Percentiles rank a stretch among this genome's conserved stretches.
phyloP scores from a whole-genome alignment of 2,797 vertebrate species.

The Hipposideros larvatus region DNA sequence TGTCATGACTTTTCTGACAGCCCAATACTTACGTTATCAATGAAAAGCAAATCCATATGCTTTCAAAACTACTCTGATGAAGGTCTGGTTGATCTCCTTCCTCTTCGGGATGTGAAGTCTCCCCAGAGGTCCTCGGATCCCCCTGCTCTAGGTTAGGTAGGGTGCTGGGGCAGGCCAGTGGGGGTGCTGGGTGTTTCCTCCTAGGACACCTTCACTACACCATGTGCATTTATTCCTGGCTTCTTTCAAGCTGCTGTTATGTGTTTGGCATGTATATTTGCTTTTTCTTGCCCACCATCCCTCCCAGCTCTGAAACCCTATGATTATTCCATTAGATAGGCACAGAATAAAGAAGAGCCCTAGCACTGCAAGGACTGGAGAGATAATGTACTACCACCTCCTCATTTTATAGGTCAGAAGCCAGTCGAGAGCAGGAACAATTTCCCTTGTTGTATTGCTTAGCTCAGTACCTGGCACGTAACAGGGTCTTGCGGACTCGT shows the following conservation, averaged over 20 bases:
- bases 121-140: background rate
- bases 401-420: constrained; percentile 13
- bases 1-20: too few relatives aligned
- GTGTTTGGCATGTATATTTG: background rate
- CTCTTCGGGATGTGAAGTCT: accelerated
- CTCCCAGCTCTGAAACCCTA: background rate
- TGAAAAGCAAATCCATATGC: constrained; percentile 32
- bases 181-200: background rate
- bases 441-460: background rate
- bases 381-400: background rate
- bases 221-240: background rate
- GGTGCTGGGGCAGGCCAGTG: too few relatives aligned
- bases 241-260: background rate
- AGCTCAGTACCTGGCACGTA: background rate
- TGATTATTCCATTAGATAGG: background rate
- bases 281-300: background rate
- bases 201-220: accelerated
- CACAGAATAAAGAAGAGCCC: constrained; percentile 14
- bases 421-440: accelerated
- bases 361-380: background rate
- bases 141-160: background rate
- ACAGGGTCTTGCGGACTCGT: background rate
- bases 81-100: background rate
- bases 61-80: background rate
- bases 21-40: background rate